These are phyloP conservation scores for Phasianus colchicus DNA, from an alignment of 2,113 vertebrate genomes.

Conservation along the genomic window DNA sequence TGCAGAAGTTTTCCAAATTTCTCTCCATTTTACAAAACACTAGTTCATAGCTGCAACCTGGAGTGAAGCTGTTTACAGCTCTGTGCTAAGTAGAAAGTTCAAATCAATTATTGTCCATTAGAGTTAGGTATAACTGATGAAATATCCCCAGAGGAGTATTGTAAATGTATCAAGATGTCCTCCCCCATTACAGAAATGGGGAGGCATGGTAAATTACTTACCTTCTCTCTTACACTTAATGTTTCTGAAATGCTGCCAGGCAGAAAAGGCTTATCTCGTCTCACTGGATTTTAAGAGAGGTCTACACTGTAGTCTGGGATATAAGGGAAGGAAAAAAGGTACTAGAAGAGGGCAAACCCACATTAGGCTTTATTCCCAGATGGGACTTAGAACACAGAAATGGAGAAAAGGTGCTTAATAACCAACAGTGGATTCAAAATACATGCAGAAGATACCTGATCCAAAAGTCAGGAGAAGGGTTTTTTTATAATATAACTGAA, in stretches of 20 bases:
- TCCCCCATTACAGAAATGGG: slow-evolving; percentile 84
- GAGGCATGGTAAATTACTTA: slow-evolving; percentile 83
- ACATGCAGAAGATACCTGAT: slow-evolving; percentile 37
- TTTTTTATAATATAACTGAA: slow-evolving; percentile 53
- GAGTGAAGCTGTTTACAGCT: slow-evolving; percentile 84
- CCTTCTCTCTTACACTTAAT: slow-evolving; percentile 85
- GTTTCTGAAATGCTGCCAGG: slow-evolving; percentile 80
- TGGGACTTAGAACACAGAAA: neutral
- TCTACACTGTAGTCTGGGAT: slow-evolving; percentile 63
- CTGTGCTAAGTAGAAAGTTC: slow-evolving; percentile 85
- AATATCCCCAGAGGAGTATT: slow-evolving; percentile 84
- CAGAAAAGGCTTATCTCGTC: slow-evolving; percentile 79
- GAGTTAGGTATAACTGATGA: slow-evolving; percentile 88
- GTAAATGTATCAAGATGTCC: slow-evolving; percentile 86
- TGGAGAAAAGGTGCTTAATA: neutral
- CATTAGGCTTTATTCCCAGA: slow-evolving; percentile 11
- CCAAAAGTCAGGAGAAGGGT: slow-evolving; percentile 24
- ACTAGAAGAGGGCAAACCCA: neutral
- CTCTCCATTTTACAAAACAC: slow-evolving; percentile 82
- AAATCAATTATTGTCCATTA: slow-evolving; percentile 90
- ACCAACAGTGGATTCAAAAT: slow-evolving; percentile 26
- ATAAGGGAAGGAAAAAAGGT: slow-evolving; percentile 1
- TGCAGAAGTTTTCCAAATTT: slow-evolving; percentile 77
- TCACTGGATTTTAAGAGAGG: slow-evolving; percentile 72
- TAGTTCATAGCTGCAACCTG: slow-evolving; percentile 72